These are phyloP conservation scores for Pavo muticus DNA, from an alignment of 2,113 vertebrate species.

Conservation along the genomic window DNA sequence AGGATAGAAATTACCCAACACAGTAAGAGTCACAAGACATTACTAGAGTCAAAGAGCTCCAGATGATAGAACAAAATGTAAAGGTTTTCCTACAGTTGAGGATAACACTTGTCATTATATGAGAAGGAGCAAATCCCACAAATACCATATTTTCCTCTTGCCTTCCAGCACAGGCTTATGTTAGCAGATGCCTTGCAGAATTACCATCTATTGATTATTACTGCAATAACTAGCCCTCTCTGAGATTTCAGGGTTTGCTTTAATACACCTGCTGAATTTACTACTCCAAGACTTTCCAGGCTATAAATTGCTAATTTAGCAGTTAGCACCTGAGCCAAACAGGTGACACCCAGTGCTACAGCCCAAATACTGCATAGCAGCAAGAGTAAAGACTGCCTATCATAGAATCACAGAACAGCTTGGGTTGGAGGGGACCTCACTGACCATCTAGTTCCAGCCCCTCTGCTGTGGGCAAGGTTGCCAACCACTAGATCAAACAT, in stretches of 20 bases:
- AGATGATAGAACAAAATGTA: not conserved
- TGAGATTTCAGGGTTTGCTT: not conserved
- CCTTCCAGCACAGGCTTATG: not conserved
- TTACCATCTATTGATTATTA: not conserved
- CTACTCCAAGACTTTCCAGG: not conserved
- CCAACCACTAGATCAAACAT: too few relatives aligned
- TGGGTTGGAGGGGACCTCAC: too few relatives aligned
- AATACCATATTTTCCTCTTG: not conserved
- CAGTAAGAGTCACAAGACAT: not conserved
- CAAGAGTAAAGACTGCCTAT: not conserved
- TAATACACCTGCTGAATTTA: not conserved
- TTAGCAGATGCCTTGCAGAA: not conserved
- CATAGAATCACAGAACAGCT: too few relatives aligned
- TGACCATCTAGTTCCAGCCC: too few relatives aligned
- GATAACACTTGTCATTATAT: not conserved
- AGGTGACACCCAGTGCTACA: rapidly evolving
- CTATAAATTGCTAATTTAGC: not conserved
- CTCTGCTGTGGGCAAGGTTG: too few relatives aligned
- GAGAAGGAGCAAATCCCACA: not conserved
- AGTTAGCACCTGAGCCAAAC: not conserved
- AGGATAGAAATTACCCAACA: conserved; percentile 13
- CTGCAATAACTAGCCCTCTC: not conserved
- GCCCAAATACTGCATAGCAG: not conserved
- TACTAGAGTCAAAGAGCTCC: not conserved
- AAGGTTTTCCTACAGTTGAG: not conserved